Evolutionary conservation across 2,888 invertebrate species (phyloP).

Genomic region (Escarpia spicata): DNA sequence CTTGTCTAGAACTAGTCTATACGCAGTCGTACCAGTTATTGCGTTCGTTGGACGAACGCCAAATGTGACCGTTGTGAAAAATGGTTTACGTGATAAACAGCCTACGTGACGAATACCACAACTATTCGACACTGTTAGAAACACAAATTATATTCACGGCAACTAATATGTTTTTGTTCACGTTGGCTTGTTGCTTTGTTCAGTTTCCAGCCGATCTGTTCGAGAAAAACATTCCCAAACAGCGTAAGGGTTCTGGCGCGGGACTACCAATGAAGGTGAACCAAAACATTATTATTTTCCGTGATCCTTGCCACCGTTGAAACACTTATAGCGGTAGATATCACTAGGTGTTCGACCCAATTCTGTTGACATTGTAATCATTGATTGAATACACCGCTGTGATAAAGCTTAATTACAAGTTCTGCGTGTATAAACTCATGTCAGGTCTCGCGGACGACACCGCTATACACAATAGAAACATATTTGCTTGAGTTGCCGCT

Average conservation of each 20-base stretch:
- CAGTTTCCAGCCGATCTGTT: not conserved
- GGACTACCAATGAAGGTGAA: constrained; percentile 1
- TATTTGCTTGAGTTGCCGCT: not conserved
- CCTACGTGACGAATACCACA: not conserved
- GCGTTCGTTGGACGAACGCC: not conserved
- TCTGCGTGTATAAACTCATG: not conserved
- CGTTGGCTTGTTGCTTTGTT: not conserved
- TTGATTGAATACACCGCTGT: not conserved
- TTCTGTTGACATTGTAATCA: not conserved
- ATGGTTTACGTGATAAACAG: not conserved
- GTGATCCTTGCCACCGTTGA: not conserved
- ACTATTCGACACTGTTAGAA: not conserved
- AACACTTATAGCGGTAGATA: not conserved
- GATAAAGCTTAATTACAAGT: not conserved
- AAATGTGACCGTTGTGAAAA: not conserved
- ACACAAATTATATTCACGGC: not conserved
- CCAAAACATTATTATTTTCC: not conserved
- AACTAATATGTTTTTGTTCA: not conserved
- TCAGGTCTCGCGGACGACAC: not conserved
- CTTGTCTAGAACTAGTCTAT: not conserved
- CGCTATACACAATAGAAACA: not conserved
- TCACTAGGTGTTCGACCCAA: not conserved
- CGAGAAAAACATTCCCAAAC: not conserved
- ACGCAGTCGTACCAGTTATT: not conserved
- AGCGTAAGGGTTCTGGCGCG: not conserved